Percentiles rank a stretch among this genome's conserved stretches.
phyloP scores from a whole-genome alignment of 2,888 invertebrate species.

The Lacanobia oleracea region DNA sequence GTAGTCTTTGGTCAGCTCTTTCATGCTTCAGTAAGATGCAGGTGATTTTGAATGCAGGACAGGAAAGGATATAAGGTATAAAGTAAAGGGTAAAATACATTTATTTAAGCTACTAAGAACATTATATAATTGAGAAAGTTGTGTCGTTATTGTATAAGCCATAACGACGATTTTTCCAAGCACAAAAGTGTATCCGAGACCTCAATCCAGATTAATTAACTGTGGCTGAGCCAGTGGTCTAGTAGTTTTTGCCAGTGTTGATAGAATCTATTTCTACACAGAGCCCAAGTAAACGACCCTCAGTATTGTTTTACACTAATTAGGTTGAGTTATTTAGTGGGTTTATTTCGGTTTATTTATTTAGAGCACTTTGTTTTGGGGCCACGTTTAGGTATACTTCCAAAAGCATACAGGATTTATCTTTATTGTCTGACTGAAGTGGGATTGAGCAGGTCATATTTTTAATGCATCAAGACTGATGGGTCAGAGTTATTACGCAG shows the following conservation, averaged over 20 bases:
- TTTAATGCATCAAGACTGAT: background rate
- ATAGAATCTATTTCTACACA: conserved; percentile 58
- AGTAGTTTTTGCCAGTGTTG: conserved; percentile 58
- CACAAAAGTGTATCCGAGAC: conserved; percentile 5
- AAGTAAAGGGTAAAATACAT: too few species aligned
- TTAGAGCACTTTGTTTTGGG: conserved; percentile 20
- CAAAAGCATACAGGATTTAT: background rate
- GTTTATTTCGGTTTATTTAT: conserved; percentile 48
- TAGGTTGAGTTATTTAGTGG: conserved; percentile 59
- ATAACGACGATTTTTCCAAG: conserved; percentile 14
- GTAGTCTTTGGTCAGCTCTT: too few species aligned
- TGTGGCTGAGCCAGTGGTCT: conserved; percentile 17
- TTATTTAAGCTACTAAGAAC: too few species aligned
- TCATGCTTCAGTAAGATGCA: too few species aligned
- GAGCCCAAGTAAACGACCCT: conserved; percentile 55
- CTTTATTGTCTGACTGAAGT: too few species aligned
- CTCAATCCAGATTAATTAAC: conserved; percentile 52
- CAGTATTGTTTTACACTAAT: conserved; percentile 62
- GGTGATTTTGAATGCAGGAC: too few species aligned
- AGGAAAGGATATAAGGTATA: too few species aligned
- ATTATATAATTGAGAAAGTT: too few species aligned
- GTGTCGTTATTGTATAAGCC: background rate
- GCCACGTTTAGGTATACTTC: background rate
- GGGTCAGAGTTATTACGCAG: background rate
- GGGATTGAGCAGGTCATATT: background rate